Evolutionary conservation across 2,888 invertebrate species (phyloP).

Genomic region (Spodoptera picta): DNA sequence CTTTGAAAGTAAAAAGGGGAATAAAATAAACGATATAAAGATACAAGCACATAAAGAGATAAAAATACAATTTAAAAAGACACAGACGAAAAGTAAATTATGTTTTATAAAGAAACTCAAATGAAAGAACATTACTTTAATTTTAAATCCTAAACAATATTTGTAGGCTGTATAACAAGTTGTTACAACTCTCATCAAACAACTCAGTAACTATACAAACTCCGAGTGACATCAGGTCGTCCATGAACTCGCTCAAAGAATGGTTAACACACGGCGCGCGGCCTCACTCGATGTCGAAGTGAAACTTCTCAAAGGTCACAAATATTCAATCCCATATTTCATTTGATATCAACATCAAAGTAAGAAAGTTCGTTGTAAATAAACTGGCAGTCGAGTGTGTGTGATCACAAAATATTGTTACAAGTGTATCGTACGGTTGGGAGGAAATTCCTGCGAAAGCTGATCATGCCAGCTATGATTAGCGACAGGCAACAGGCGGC

Average conservation of each 20-base stretch:
- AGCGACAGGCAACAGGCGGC: conserved; percentile 35
- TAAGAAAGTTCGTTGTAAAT: conserved; percentile 3
- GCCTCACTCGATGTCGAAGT: too few relatives aligned
- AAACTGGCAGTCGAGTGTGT: conserved; percentile 3
- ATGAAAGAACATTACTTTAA: neutral
- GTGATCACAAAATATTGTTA: conserved; percentile 23
- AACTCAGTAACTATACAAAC: too few relatives aligned
- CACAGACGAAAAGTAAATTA: neutral
- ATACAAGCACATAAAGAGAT: conserved; percentile 7
- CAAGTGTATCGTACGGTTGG: conserved; percentile 15
- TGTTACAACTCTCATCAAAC: too few relatives aligned
- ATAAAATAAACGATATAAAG: conserved; percentile 14
- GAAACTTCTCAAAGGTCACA: too few relatives aligned
- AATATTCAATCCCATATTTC: too few relatives aligned
- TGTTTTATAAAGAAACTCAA: neutral
- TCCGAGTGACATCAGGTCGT: too few relatives aligned
- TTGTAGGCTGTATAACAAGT: too few relatives aligned
- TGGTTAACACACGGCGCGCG: too few relatives aligned
- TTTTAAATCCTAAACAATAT: too few relatives aligned
- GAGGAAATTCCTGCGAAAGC: conserved; percentile 23
- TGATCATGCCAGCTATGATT: conserved; percentile 34
- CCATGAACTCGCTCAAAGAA: too few relatives aligned
- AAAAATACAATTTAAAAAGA: neutral
- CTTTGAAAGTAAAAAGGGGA: conserved; percentile 10
- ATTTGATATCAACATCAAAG: neutral